Base-by-base conservation (phyloP, 2,888 invertebrate genomes). In the Carpatolechia fugitivella region DNA sequence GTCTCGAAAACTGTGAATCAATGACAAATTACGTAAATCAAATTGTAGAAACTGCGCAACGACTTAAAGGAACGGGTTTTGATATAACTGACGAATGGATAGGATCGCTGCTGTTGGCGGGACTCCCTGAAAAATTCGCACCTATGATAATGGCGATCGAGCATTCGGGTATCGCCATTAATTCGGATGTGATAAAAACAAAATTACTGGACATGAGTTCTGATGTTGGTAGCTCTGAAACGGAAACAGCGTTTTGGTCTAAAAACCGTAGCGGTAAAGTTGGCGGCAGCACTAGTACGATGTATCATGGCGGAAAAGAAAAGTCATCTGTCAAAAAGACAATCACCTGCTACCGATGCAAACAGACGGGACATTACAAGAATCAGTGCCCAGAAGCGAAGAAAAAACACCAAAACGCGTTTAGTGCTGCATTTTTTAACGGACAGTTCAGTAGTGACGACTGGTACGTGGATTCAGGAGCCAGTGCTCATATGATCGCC, bases 381-480 rank as follows among this genome's bases (percentile, higher is more conserved):
- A 24, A 24, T 6, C 24, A 24, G 24, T 24, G 24, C 24, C n/a
- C n/a, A n/a, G n/a, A n/a, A n/a, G n/a, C n/a, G n/a, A n/a, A n/a
- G n/a, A n/a, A n/a, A n/a, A n/a, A n/a, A n/a, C n/a, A n/a, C n/a
- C n/a, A n/a, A n/a, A n/a, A n/a, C n/a, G 24, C 6, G 24, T 24
- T 24, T 6, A 24, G 24, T 6, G 24, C 6, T 3, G 3, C 10
- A 6, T 33, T 33, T 10, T 33, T 33, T 3, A 33, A 33, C 10
- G 3, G 5, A 11, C 1, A 3, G 8, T 33, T 6, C 33, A 33
- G 10, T 6, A 14, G 1, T 5, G 30, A 29, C 1, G 30, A 44
- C 5, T 54, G 71, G 78, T 74, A 67, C 70, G 88, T 68, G 8
- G 69, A 69, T 54, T 63, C 64, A 5, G 66, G 66, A 7, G 69